Evolutionary conservation across 1,140 invertebrate genomes (phyloP).

Genomic region (Drosophila lini): DNA sequence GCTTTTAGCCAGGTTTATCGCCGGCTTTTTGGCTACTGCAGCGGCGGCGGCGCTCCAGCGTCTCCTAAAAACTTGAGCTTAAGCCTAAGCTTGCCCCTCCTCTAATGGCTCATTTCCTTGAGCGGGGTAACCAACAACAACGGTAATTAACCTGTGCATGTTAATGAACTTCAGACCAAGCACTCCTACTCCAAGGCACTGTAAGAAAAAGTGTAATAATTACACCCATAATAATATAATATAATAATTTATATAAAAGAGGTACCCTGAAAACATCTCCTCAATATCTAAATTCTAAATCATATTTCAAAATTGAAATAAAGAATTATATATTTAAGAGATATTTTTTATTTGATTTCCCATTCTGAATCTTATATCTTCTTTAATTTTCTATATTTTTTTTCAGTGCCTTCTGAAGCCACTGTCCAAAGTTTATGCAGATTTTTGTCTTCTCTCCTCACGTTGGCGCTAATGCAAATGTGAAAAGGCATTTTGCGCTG

Average conservation of each 20-base stretch:
- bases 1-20: constrained; percentile 81
- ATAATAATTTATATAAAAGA: too few species aligned
- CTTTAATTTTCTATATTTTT: background rate
- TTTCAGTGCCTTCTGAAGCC: constrained; percentile 16
- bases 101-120: constrained; percentile 82
- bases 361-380: background rate
- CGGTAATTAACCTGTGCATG: constrained; percentile 83
- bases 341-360: background rate
- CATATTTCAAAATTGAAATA: background rate
- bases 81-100: constrained; percentile 40
- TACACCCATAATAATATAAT: too few species aligned
- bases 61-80: background rate
- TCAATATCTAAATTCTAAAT: too few species aligned
- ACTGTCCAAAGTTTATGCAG: constrained; percentile 68
- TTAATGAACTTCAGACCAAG: constrained; percentile 79
- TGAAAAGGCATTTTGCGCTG: constrained; percentile 68
- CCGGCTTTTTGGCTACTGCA: constrained; percentile 57
- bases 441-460: constrained; percentile 72
- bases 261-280: too few species aligned
- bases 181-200: constrained; percentile 28
- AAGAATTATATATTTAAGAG: background rate
- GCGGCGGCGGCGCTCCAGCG: constrained; percentile 59
- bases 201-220: background rate
- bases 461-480: constrained; percentile 81
- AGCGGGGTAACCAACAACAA: constrained; percentile 57